Evolutionary conservation across 2,888 invertebrate genomes (phyloP), one percentile per base, ranked within the genome.

Genomic region (Conchocele bisecta): DNA sequence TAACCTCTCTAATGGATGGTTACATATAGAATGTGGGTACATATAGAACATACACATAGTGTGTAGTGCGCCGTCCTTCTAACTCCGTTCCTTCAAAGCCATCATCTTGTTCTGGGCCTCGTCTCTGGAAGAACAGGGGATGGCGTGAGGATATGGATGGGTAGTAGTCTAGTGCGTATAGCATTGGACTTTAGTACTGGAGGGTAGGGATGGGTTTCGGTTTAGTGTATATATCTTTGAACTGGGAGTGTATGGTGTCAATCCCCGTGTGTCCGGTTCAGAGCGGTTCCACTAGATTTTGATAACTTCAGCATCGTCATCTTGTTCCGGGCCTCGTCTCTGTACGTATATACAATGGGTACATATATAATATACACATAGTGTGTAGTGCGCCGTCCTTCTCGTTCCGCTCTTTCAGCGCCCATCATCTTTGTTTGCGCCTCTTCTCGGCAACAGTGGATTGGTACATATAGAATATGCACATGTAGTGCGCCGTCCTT

Each of bases 231-330:
- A n/a, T n/a, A n/a, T n/a, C n/a, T n/a, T n/a, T n/a, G n/a, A n/a
- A n/a, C n/a, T n/a, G n/a, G n/a, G n/a, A n/a, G n/a, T n/a, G n/a
- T n/a, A n/a, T n/a, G n/a, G n/a, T n/a, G n/a, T n/a, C n/a, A n/a
- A n/a, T n/a, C n/a, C n/a, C n/a, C n/a, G n/a, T n/a, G n/a, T n/a
- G n/a, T n/a, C n/a, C n/a, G n/a, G n/a, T n/a, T n/a, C n/a, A n/a
- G n/a, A n/a, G n/a, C n/a, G n/a, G n/a, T n/a, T n/a, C n/a, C n/a
- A n/a, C n/a, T n/a, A n/a, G n/a, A n/a, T n/a, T n/a, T n/a, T n/a
- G n/a, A n/a, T n/a, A n/a, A n/a, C 83, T 95, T 95, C 13, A 97
- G 92, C 0, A 95, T 94, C 73, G 95, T 94, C 17, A 97, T 93
- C 89, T 96, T 97, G 66, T 94, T 89, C 71, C 91, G 91, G 0